Conservation (phyloP, 1,140 invertebrate genomes). For the Drosophila nannoptera region DNA sequence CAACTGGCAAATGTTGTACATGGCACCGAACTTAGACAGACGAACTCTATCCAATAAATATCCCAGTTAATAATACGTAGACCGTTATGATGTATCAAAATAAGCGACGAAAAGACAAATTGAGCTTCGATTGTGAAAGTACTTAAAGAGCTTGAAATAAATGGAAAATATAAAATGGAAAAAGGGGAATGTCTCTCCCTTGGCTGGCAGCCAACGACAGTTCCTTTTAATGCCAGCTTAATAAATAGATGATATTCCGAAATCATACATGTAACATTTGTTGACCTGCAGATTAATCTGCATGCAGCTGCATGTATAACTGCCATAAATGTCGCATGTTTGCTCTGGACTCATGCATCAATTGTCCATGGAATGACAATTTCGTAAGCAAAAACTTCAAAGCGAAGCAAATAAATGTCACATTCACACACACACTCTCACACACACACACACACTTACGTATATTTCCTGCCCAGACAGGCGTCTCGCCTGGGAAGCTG, state of each 20-base stretch:
- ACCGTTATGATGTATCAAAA: neutral
- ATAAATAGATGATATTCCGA: too few relatives aligned
- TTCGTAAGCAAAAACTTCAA: constrained; percentile 55
- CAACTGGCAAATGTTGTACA: constrained; percentile 40
- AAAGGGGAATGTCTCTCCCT: neutral
- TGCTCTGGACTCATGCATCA: constrained; percentile 5
- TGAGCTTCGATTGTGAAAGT: constrained; percentile 19
- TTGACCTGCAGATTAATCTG: neutral
- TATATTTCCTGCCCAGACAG: constrained; percentile 53
- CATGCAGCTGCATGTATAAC: neutral
- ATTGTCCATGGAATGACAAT: constrained; percentile 15
- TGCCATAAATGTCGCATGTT: constrained; percentile 32
- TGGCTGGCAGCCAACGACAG: too few relatives aligned
- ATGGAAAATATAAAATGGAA: constrained; percentile 18
- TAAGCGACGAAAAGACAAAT: constrained; percentile 3
- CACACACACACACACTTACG: constrained; percentile 9
- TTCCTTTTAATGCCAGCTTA: too few relatives aligned
- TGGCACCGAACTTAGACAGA: constrained; percentile 22
- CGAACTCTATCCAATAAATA: neutral
- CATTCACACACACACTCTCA: constrained; percentile 17
- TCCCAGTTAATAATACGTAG: constrained; percentile 21
- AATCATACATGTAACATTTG: too few relatives aligned
- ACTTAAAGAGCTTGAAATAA: constrained; percentile 8
- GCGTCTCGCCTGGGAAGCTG: constrained; percentile 31
- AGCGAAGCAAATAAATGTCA: constrained; percentile 72